Conservation (phyloP, 2,888 invertebrate species). For the Galerucella nymphaeae region DNA sequence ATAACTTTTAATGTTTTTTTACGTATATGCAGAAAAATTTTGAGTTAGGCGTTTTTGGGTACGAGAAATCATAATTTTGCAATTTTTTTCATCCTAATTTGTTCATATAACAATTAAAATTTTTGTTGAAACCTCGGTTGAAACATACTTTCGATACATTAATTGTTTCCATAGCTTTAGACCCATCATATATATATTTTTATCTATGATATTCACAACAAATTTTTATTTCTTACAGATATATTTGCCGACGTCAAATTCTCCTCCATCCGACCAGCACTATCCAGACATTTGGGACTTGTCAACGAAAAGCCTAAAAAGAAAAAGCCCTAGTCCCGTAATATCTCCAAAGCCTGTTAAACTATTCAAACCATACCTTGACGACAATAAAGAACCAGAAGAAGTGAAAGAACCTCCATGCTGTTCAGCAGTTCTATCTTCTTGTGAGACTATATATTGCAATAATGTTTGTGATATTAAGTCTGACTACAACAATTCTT, state of each 20-base stretch:
- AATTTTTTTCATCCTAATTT: too few species aligned
- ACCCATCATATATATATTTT: too few species aligned
- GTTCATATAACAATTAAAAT: too few species aligned
- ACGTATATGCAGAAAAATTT: too few species aligned
- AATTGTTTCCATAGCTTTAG: too few species aligned
- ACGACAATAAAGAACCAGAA: constrained; percentile 68
- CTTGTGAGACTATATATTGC: constrained; percentile 44
- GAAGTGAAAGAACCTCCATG: constrained; percentile 51
- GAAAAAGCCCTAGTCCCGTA: constrained; percentile 49
- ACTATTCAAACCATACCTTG: constrained; percentile 81
- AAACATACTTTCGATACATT: too few species aligned
- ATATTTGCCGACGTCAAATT: constrained; percentile 23
- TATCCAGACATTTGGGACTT: constrained; percentile 63
- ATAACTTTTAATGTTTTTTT: too few species aligned
- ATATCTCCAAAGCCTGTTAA: constrained; percentile 72
- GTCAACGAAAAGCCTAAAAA: constrained; percentile 56
- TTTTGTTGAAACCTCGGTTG: too few species aligned
- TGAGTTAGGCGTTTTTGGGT: too few species aligned
- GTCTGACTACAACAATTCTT: constrained; percentile 53
- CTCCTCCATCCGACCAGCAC: constrained; percentile 43
- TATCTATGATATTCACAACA: too few species aligned
- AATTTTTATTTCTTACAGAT: constrained; percentile 15
- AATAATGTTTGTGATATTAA: constrained; percentile 54
- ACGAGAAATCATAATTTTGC: too few species aligned
- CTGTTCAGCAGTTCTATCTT: constrained; percentile 59